phyloP scores from a whole-genome alignment of 2,888 invertebrate genomes.

The Agrypnus murinus region DNA sequence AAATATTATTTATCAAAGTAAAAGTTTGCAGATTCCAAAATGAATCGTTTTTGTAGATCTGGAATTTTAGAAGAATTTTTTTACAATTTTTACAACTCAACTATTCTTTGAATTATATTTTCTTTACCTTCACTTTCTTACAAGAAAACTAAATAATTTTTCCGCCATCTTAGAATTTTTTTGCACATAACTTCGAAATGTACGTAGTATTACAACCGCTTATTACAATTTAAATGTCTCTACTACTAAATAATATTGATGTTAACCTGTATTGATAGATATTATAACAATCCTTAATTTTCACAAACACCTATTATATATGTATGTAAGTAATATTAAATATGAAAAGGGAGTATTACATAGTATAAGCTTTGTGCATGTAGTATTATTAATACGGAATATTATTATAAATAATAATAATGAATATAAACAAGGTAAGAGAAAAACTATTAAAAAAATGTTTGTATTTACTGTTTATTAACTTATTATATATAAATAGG shows the following conservation, averaged over 20 bases:
- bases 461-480: constrained; percentile 43
- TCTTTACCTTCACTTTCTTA: too few species aligned
- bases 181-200: neutral
- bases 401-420: constrained; percentile 21
- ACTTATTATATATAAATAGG: constrained; percentile 38
- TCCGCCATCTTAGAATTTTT: too few species aligned
- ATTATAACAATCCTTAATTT: constrained; percentile 4
- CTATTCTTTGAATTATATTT: too few species aligned
- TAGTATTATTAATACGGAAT: constrained; percentile 13
- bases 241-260: neutral
- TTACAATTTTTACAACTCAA: too few species aligned
- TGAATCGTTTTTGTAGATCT: too few species aligned
- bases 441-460: neutral
- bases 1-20: too few species aligned
- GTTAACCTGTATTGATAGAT: constrained; percentile 2
- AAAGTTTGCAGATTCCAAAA: too few species aligned
- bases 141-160: too few species aligned
- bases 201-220: constrained; percentile 2
- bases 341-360: neutral
- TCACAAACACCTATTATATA: constrained; percentile 2
- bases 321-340: constrained; percentile 13
- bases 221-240: neutral
- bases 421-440: constrained; percentile 1
- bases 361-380: constrained; percentile 30
- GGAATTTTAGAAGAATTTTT: too few species aligned